These are phyloP conservation scores for Cavia porcellus DNA, from an alignment of 2,113 vertebrate genomes.

Conservation along the genomic window DNA sequence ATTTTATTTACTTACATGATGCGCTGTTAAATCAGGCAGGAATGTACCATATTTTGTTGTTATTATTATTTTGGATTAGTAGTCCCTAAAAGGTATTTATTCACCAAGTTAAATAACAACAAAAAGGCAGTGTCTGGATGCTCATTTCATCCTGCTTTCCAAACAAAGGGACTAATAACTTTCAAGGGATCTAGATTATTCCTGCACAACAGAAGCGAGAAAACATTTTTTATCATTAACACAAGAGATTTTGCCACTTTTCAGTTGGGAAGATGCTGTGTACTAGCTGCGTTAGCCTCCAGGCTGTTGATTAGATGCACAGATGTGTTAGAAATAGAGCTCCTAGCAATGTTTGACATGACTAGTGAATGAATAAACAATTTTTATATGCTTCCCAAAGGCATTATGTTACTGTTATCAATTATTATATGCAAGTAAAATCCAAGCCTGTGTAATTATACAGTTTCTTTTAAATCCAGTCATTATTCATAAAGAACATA, in stretches of 20 bases:
- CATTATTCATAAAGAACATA: slow-evolving; percentile 79
- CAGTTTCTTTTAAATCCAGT: slow-evolving; percentile 69
- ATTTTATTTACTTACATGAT: background rate
- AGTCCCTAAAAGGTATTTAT: slow-evolving; percentile 7
- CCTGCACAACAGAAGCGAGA: slow-evolving; percentile 9
- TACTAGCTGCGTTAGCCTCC: slow-evolving; percentile 78
- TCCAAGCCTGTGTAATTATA: slow-evolving; percentile 68
- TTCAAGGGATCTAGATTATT: slow-evolving; percentile 51
- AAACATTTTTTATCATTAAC: slow-evolving; percentile 82
- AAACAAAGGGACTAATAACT: slow-evolving; percentile 62
- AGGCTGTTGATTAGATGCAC: slow-evolving; percentile 81
- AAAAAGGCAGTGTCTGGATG: background rate
- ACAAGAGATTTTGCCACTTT: slow-evolving; percentile 79
- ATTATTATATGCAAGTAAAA: slow-evolving; percentile 80
- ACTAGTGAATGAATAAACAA: slow-evolving; percentile 82
- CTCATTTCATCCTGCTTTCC: slow-evolving; percentile 29
- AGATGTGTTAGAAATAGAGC: slow-evolving; percentile 81
- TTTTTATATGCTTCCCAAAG: slow-evolving; percentile 77
- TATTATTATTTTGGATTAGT: slow-evolving; percentile 29
- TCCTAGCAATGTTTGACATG: slow-evolving; percentile 83
- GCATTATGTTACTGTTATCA: slow-evolving; percentile 82
- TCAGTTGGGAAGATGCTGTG: slow-evolving; percentile 72
- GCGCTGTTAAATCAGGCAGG: slow-evolving; percentile 11
- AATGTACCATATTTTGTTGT: background rate
- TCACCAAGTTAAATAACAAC: background rate